phyloP scores from a whole-genome alignment of 2,113 vertebrate genomes.

The Dipodomys merriami region DNA sequence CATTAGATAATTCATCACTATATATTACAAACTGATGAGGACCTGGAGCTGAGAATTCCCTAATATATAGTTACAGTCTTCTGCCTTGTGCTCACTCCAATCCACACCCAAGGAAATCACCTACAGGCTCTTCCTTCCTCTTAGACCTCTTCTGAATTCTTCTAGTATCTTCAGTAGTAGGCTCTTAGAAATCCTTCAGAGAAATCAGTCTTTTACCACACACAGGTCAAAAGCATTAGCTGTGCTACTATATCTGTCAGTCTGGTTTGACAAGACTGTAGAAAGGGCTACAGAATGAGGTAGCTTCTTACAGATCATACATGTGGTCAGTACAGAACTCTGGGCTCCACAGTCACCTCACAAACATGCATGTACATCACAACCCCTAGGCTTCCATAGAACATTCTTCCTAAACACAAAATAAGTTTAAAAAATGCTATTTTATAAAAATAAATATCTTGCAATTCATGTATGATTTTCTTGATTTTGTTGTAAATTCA shows the following conservation, averaged over 20 bases:
- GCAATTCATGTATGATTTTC: too few relatives aligned
- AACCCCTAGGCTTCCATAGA: too few relatives aligned
- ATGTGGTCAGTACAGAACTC: neutral
- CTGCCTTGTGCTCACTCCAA: neutral
- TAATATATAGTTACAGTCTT: neutral
- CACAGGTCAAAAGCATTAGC: constrained; percentile 33
- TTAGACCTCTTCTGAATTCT: neutral
- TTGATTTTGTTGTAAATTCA: neutral
- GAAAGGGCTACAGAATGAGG: neutral
- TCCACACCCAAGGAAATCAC: neutral
- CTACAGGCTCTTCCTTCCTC: constrained; percentile 37
- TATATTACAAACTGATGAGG: neutral
- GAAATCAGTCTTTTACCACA: constrained; percentile 14
- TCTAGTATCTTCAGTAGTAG: neutral
- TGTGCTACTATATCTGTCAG: neutral
- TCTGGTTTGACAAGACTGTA: neutral
- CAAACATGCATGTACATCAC: too few relatives aligned
- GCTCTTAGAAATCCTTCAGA: neutral
- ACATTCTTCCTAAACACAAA: too few relatives aligned
- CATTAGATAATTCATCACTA: neutral
- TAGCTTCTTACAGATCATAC: constrained; percentile 14
- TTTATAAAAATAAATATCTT: too few relatives aligned
- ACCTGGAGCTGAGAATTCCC: neutral
- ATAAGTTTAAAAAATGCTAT: too few relatives aligned
- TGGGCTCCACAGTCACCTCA: neutral